Evolutionary conservation across 2,888 invertebrate species (phyloP).

Genomic region (Aleiodes testaceus): DNA sequence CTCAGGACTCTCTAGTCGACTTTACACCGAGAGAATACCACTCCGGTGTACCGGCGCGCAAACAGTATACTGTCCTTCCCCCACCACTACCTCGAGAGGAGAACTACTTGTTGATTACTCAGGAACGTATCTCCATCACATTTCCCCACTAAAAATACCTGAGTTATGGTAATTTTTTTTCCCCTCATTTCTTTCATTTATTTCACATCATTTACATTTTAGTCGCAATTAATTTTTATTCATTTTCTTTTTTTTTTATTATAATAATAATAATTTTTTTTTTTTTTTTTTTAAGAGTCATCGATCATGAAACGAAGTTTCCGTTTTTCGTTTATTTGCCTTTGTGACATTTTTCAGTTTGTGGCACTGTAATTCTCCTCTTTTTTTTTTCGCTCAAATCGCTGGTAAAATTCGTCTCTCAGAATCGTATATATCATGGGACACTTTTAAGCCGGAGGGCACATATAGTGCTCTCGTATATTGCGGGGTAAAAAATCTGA

Average conservation of each 20-base stretch:
- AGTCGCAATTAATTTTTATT: slow-evolving; percentile 1
- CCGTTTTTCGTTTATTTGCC: no score
- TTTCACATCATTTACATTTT: slow-evolving; percentile 4
- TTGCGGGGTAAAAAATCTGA: slow-evolving; percentile 10
- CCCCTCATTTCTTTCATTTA: background rate
- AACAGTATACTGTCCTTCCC: background rate
- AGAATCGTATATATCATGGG: slow-evolving; percentile 6
- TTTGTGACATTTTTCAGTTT: no score
- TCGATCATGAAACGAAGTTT: no score
- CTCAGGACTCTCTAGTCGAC: background rate
- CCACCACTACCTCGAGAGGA: slow-evolving; percentile 16
- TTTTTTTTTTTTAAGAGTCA: no score
- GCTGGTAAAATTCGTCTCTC: slow-evolving; percentile 1
- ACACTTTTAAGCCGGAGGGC: slow-evolving; percentile 11
- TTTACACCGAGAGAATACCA: slow-evolving; percentile 15
- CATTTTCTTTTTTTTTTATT: background rate
- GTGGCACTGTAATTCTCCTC: no score
- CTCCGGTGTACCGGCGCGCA: slow-evolving; percentile 16
- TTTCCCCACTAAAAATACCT: background rate
- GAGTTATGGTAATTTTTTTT: background rate
- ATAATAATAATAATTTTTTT: background rate
- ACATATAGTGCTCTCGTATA: background rate
- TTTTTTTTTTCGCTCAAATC: background rate
- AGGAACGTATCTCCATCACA: slow-evolving; percentile 15
- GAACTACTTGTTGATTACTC: slow-evolving; percentile 32